Evolutionary conservation across 1,140 invertebrate species (phyloP), one percentile per base, ranked within the genome.

Genomic region (Calephelis nemesis): DNA sequence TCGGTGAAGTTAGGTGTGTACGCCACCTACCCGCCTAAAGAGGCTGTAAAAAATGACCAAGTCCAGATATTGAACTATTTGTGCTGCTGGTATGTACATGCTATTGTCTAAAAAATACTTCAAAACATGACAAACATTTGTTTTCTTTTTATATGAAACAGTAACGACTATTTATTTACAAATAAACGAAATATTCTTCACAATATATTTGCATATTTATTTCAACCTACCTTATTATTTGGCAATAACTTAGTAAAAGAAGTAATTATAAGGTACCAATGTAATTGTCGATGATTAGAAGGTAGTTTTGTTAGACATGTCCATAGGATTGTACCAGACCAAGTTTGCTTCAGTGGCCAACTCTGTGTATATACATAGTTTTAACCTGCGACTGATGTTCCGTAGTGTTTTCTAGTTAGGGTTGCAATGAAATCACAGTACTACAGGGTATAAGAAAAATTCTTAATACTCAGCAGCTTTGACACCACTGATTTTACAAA

Each of bases 311-410:
- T 58, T 74, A 64, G 73, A 72, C 72, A 74, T 75, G 77, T 76
- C 69, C 73, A 76, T 83, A 83, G 76, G 70, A 71, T 64, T 73
- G 74, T 69, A 78, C 63, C 45, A 68, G 65, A 85, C 77, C 78
- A 81, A 85, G 50, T 67, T 63, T 62, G 73, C 73, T 77, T 77
- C 68, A 67, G 48, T 65, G 40, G 72, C 70, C 65, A 62, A 67
- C 67, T 65, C 12, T 65, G 50, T 70, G 69, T 69, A 62, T 52
- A 68, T 68, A 60, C 30, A 30, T 60, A 60, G 54, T 60, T 39
- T 68, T 68, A 69, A 66, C 66, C 68, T 65, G 67, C 71, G 71
- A 72, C 68, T 72, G 48, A 49, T 65, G 75, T 65, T 60, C 39
- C 39, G 54, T 60, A 60, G 54, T 60, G 12, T 60, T 19, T 39